A percentile compares a stretch with the other conserved stretches of the same genome.
Conservation (phyloP, 2,888 invertebrate species). For the Sesia bembeciformis region DNA sequence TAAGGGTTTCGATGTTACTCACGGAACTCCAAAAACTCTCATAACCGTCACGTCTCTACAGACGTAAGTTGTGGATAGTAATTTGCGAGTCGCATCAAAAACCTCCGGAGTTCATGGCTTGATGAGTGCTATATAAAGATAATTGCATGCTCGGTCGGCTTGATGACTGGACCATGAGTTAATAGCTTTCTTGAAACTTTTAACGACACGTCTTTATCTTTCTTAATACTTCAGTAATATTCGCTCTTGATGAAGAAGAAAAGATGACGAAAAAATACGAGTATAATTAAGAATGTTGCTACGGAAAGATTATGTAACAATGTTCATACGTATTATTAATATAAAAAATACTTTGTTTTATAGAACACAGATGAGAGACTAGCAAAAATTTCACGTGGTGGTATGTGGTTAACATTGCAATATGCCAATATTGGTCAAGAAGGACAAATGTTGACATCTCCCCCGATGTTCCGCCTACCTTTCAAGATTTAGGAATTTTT, state of each 20-base stretch:
- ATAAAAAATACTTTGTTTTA: too few relatives aligned
- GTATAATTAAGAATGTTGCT: background rate
- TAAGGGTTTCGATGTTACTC: too few relatives aligned
- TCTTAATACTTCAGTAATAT: background rate
- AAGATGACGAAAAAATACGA: constrained; percentile 1
- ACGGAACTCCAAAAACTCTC: too few relatives aligned
- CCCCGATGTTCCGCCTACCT: too few relatives aligned
- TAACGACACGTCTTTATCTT: constrained; percentile 6
- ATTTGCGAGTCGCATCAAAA: background rate
- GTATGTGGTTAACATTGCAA: too few relatives aligned
- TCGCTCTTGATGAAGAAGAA: background rate
- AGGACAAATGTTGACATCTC: too few relatives aligned
- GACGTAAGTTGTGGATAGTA: background rate
- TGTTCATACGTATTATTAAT: too few relatives aligned
- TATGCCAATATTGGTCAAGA: too few relatives aligned
- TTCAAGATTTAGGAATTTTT: too few relatives aligned
- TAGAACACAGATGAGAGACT: too few relatives aligned
- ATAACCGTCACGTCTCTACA: background rate
- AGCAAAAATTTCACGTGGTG: too few relatives aligned
- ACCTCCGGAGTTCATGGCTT: constrained; percentile 1
- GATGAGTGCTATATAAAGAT: constrained; percentile 7
- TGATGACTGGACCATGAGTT: constrained; percentile 5
- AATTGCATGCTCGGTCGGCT: constrained; percentile 7
- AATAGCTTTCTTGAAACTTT: constrained; percentile 7
- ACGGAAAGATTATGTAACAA: too few relatives aligned